These are phyloP conservation scores for Erebia epiphron DNA, from an alignment of 2,888 invertebrate species.

Conservation along the genomic window DNA sequence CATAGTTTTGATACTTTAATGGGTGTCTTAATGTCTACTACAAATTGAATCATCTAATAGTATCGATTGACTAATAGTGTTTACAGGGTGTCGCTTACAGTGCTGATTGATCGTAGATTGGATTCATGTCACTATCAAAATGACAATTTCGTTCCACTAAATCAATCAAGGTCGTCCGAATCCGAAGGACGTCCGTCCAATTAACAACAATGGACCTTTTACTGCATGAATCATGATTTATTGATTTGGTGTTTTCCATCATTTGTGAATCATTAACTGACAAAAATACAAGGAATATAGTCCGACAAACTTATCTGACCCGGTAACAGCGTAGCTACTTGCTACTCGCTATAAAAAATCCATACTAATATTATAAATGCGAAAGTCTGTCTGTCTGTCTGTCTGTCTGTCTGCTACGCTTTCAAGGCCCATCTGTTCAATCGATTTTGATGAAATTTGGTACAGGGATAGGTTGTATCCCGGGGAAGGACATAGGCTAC, in stretches of 20 bases:
- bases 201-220: neutral
- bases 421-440: too few species aligned
- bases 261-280: neutral
- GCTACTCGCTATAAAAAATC: too few species aligned
- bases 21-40: neutral
- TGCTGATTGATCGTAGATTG: neutral
- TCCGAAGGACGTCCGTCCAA: neutral
- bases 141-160: neutral
- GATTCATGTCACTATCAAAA: neutral
- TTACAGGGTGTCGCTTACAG: neutral
- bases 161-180: neutral
- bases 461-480: too few species aligned
- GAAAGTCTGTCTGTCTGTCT: too few species aligned
- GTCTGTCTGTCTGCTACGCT: too few species aligned
- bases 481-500: too few species aligned
- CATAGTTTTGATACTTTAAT: neutral
- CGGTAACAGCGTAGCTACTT: too few species aligned
- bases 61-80: neutral
- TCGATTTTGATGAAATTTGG: too few species aligned
- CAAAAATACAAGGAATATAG: too few species aligned
- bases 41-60: neutral
- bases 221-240: neutral
- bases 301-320: too few species aligned
- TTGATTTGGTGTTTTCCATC: neutral
- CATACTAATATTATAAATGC: too few species aligned